phyloP scores from a whole-genome alignment of 2,113 vertebrate species.

The Asarcornis scutulata region DNA sequence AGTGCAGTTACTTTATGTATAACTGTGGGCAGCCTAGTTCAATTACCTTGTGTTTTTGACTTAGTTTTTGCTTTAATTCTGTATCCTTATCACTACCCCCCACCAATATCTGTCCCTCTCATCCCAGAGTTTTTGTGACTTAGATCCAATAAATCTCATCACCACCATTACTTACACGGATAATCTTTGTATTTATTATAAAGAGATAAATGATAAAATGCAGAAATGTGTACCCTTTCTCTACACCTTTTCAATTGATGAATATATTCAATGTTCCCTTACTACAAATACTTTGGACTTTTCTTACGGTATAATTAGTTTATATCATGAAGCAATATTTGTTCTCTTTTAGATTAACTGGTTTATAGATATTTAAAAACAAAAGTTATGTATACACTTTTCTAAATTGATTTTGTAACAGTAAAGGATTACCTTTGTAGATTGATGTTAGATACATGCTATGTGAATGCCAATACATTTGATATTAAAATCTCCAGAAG shows the following conservation, averaged over 20 bases:
- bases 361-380: constrained; percentile 59
- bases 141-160: neutral
- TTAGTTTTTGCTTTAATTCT: neutral
- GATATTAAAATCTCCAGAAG: constrained; percentile 72
- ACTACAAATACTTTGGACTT: neutral
- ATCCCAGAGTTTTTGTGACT: neutral
- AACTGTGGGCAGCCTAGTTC: constrained; percentile 19
- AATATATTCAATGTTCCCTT: neutral
- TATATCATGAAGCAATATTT: neutral
- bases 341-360: constrained; percentile 25
- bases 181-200: neutral
- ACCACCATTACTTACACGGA: neutral
- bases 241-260: neutral
- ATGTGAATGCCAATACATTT: constrained; percentile 59
- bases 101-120: neutral
- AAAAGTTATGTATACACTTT: constrained; percentile 2
- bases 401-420: constrained; percentile 48
- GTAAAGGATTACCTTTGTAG: constrained; percentile 46
- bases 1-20: constrained; percentile 11
- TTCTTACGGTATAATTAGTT: neutral
- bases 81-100: neutral
- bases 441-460: constrained; percentile 49
- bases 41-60: neutral
- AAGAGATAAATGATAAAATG: neutral
- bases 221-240: neutral